Base-by-base conservation (phyloP, 2,888 invertebrate species). In the Amiota mariae region DNA sequence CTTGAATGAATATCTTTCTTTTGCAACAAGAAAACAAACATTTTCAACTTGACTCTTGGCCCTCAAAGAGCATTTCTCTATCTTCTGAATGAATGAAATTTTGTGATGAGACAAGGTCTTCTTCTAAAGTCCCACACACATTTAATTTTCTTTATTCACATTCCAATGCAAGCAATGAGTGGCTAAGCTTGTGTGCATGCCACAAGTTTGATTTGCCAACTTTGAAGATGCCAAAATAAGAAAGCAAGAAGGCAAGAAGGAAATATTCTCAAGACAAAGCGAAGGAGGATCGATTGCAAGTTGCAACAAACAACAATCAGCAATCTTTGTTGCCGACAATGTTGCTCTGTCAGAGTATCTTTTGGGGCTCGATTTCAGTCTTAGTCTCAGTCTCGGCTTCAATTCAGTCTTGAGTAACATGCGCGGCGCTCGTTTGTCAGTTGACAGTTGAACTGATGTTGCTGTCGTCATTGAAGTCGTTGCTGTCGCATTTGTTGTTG, bases 11-110 rank as follows among this genome's bases (percentile, higher is more conserved):
- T n/a, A 24, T 24, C 24, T 36, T 36, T 36, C 36, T 36, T 36
- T 36, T 36, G 36, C 36, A 36, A 36, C 36, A n/a, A 9, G 74
- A 73, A 82, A 79, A 9, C 75, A 73, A 82, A 79, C 79, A 82
- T 81, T 82, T 81, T 77, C 79, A 77, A 74, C 77, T 81, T 82
- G 81, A 82, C 82, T 82, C 76, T 81, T 82, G 82, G 80, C 82
- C 82, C 15, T 10, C 46, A 71, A 71, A 48, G 6, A 6, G 36
- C 3, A 36, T 36, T 36, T 36, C 36, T 36, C 36, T 6, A 36
- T 36, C 36, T 36, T 36, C 56, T 18, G 20, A 15, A 18, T 18
- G 13, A 15, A 24, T 36, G 36, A 36, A 36, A 36, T 36, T 15
- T 18, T 70, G 54, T 51, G 11, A 20, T 20, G 51, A 15, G 51